phyloP scores from a whole-genome alignment of 1,140 invertebrate genomes.

The Chymomyza costata region DNA sequence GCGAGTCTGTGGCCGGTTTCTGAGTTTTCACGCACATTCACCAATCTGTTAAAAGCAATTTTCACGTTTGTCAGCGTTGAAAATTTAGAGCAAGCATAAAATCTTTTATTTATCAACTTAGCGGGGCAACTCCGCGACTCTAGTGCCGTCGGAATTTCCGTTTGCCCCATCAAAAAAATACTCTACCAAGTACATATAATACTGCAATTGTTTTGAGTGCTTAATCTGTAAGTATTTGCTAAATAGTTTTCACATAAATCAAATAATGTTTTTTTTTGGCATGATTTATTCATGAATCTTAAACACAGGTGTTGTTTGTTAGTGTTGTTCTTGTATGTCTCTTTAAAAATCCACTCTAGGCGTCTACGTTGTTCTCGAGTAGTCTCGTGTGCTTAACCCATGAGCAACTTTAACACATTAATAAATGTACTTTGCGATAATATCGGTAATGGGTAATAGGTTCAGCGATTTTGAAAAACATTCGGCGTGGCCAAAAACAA shows the following conservation, averaged over 20 bases:
- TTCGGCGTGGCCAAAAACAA: too few relatives aligned
- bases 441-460: too few relatives aligned
- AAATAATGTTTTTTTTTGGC: constrained; percentile 48
- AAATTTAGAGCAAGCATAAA: constrained; percentile 44
- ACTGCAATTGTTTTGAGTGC: constrained; percentile 52
- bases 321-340: constrained; percentile 18
- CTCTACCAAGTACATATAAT: too few relatives aligned
- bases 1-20: constrained; percentile 13
- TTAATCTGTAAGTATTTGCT: constrained; percentile 69
- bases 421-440: too few relatives aligned
- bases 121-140: constrained; percentile 4
- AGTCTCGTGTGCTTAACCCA: too few relatives aligned
- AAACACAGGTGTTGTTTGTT: constrained; percentile 36
- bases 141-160: constrained; percentile 18
- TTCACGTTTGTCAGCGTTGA: constrained; percentile 20
- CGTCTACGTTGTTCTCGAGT: too few relatives aligned
- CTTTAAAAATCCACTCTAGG: too few relatives aligned
- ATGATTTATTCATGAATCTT: constrained; percentile 54
- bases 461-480: too few relatives aligned
- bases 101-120: constrained; percentile 58
- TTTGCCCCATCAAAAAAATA: constrained; percentile 10
- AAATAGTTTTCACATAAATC: constrained; percentile 68
- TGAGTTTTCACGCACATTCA: constrained; percentile 10
- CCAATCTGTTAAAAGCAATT: constrained; percentile 15
- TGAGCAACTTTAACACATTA: too few relatives aligned